Evolutionary conservation across 2,113 vertebrate genomes (phyloP).

Genomic region (Rhagologus leucostigma): DNA sequence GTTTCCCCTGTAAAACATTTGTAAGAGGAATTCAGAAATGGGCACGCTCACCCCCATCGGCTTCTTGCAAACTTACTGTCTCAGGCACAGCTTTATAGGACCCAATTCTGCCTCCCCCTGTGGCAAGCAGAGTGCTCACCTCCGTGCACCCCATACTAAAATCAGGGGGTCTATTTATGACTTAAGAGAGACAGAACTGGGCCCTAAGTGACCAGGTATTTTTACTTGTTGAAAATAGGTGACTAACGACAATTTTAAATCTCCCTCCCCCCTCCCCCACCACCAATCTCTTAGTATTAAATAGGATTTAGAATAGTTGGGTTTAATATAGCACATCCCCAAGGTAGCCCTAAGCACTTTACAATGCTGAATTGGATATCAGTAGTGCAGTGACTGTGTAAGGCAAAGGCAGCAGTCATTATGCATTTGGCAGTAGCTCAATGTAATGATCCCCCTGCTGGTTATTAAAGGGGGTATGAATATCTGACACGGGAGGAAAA

Average conservation of each 20-base stretch:
- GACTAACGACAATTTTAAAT: constrained; percentile 46
- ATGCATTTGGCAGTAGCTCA: constrained; percentile 69
- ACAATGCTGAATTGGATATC: constrained; percentile 68
- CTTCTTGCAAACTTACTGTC: constrained; percentile 38
- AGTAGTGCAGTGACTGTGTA: constrained; percentile 29
- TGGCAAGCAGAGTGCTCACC: neutral
- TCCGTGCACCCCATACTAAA: neutral
- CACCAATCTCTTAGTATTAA: constrained; percentile 61
- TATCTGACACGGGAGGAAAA: constrained; percentile 60
- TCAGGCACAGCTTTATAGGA: neutral
- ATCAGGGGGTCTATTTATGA: neutral
- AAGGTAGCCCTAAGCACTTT: constrained; percentile 71
- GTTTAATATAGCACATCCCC: constrained; percentile 63
- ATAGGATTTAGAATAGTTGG: constrained; percentile 69
- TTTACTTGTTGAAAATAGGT: constrained; percentile 51
- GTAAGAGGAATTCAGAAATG: constrained; percentile 40
- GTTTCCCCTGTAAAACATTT: constrained; percentile 52
- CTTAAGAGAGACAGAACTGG: neutral
- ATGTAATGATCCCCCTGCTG: constrained; percentile 64
- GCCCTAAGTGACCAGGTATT: constrained; percentile 26
- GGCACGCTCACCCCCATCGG: neutral
- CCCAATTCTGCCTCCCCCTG: neutral
- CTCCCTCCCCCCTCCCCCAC: neutral
- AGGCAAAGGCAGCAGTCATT: constrained; percentile 61
- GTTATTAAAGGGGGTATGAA: constrained; percentile 65